Percentiles rank a stretch among this genome's conserved stretches.
Evolutionary conservation across 2,888 invertebrate genomes (phyloP).

Genomic region (Dryobotodes eremita): DNA sequence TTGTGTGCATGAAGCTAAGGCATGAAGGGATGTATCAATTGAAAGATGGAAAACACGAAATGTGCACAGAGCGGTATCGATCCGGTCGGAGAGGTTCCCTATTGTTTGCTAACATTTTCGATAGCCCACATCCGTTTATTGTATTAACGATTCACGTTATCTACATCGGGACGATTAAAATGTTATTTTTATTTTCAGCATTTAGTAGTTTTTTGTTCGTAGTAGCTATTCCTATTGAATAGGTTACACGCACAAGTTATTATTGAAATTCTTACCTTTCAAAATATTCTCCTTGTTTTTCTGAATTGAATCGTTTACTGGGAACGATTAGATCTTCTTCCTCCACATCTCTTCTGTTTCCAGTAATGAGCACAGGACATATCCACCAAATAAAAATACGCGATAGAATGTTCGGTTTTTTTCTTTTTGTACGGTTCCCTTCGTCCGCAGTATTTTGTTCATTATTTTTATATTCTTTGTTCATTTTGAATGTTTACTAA

Average conservation of each 20-base stretch:
- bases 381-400: conserved; percentile 87
- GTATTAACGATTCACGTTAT: neutral
- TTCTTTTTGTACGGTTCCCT: conserved; percentile 66
- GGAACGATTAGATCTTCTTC: conserved; percentile 92
- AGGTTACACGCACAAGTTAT: neutral
- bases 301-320: conserved; percentile 91
- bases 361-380: conserved; percentile 88
- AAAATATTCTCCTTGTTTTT: conserved; percentile 90
- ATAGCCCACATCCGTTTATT: conserved; percentile 1
- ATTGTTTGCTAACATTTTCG: conserved; percentile 23
- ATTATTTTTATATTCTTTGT: conserved; percentile 32
- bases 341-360: conserved; percentile 91
- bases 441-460: conserved; percentile 42
- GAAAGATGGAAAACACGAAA: conserved; percentile 42
- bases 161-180: neutral
- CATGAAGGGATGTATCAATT: conserved; percentile 43
- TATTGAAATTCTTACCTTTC: conserved; percentile 84
- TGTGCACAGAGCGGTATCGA: conserved; percentile 52
- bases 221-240: neutral
- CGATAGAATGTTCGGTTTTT: conserved; percentile 83
- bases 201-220: neutral
- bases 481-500: conserved; percentile 44
- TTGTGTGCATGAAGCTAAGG: conserved; percentile 48
- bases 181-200: neutral
- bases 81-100: neutral